Conservation (phyloP, 2,888 invertebrate species). For the Merodon equestris region DNA sequence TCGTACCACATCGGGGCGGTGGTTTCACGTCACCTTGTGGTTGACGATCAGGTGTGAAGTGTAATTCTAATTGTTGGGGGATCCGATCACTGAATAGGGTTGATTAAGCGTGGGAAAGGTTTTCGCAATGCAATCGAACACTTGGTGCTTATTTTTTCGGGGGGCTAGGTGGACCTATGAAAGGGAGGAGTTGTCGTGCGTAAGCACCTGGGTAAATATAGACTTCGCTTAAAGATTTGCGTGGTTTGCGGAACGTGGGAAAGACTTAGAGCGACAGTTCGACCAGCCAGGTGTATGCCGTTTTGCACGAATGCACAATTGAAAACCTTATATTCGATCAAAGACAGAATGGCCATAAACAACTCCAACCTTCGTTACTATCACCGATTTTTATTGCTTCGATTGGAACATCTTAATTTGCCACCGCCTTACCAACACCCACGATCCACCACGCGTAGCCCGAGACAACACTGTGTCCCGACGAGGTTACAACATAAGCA, state of each 20-base stretch:
- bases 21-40: constrained; percentile 27
- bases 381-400: constrained; percentile 17
- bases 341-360: constrained; percentile 31
- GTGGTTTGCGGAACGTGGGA: background rate
- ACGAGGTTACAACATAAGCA: constrained; percentile 4
- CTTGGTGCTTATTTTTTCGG: background rate
- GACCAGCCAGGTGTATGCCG: background rate
- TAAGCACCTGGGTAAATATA: constrained; percentile 67
- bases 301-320: background rate
- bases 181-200: background rate
- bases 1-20: constrained; percentile 3
- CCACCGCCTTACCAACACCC: constrained; percentile 63
- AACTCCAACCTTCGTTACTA: constrained; percentile 29
- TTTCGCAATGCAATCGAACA: constrained; percentile 6
- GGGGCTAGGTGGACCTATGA: too few relatives aligned
- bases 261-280: background rate
- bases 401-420: constrained; percentile 58
- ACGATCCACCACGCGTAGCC: constrained; percentile 32
- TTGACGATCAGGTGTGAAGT: constrained; percentile 55
- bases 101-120: constrained; percentile 50
- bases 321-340: background rate
- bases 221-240: constrained; percentile 7
- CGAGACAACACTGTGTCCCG: constrained; percentile 29
- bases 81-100: constrained; percentile 19
- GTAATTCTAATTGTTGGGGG: constrained; percentile 14